Base-by-base conservation (phyloP, 2,113 vertebrate genomes). In the Periophthalmodon schlosseri region DNA sequence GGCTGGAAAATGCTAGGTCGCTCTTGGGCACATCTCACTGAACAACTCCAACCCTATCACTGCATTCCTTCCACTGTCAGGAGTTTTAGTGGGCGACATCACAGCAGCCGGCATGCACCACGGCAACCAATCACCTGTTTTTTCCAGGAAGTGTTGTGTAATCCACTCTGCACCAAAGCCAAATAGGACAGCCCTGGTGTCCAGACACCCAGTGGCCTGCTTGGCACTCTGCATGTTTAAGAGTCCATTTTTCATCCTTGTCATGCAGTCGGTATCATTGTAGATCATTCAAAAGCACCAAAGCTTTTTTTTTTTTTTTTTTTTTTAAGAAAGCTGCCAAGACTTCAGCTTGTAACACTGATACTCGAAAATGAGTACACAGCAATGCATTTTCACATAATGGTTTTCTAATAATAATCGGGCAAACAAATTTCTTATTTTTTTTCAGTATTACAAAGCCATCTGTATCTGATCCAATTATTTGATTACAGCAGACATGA, bases 51-150 rank as follows among this genome's bases (percentile, higher is more conserved):
- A 70, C 10, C 4, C 66, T 61, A 33, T 71, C 58, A 4, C 56
- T 39, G 44, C 82, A 79, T 74, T 82, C 79, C 49, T 83, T 75
- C 57, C 74, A 46, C 61, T 33, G 49, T 60, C 57, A 81, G 67
- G 75, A 78, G 61, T 77, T 76, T 84, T 83, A 80, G 73, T 46
- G 73, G 71, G 63, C 18, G 33, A 69, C 63, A 0, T 21, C 33
- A 47, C 60, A 66, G 75, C 84, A 78, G 75, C 76, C 80, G 80
- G 74, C 73, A 57, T 54, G 46, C 44, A 76, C 52, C 3, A 16
- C 70, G 15, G 12, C 68, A 72, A 68, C 78, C 73, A 78, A 68
- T 81, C 80, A 84, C 70, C 74, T 83, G 84, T 52, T 76, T 75
- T 63, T 83, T 79, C 68, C 69, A 54, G 68, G 73, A 73, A 70